Base-by-base conservation (phyloP, 2,113 vertebrate species). In the Cricetomys ansorgei region DNA sequence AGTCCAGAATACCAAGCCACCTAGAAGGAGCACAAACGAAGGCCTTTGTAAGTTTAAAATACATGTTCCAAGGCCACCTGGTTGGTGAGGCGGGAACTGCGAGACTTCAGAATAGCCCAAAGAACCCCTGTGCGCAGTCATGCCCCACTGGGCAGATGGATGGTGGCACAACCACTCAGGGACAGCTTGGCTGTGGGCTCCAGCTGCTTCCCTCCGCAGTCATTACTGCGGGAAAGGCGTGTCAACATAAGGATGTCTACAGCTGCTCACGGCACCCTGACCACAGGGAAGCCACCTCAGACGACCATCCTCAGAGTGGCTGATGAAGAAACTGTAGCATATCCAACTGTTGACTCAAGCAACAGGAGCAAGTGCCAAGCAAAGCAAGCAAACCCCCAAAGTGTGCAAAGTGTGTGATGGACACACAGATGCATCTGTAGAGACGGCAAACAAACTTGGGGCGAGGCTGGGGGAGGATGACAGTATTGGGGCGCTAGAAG, bases 331-430 rank as follows among this genome's bases (percentile, higher is more conserved):
- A 40, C 6, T 7, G 40, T 19, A 31, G 40, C 25, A 27, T 31
- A 45, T 43, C 55, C 80, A 55, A 48, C 65, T 43, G 23, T 19
- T 53, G 50, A 31, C 21, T 9, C 70, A 75, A 15, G 73, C 25
- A 55, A 50, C 34, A 53, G 34, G 8, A 5, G n/a, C 48, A 64
- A 48, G 8, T 2, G 8, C 37, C 37, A 27, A n/a, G 59, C 29
- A 45, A 50, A n/a, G 37, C 16, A 90, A 64, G 57, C 57, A 21
- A 53, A 15, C 3, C 5, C 5, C 45, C 15, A 16, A 69, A 3
- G 5, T 25, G 1, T 64, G 27, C 15, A 43, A 25, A 25, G 17
- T 0, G 2, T 1, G 0, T 48, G 40, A 45, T 29, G 9, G 76
- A 55, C 50, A 45, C 53, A 48, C 45, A 69, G 40, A 57, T 8